Base-by-base conservation (phyloP, 2,113 vertebrate genomes). In the Myiagra hebetior region DNA sequence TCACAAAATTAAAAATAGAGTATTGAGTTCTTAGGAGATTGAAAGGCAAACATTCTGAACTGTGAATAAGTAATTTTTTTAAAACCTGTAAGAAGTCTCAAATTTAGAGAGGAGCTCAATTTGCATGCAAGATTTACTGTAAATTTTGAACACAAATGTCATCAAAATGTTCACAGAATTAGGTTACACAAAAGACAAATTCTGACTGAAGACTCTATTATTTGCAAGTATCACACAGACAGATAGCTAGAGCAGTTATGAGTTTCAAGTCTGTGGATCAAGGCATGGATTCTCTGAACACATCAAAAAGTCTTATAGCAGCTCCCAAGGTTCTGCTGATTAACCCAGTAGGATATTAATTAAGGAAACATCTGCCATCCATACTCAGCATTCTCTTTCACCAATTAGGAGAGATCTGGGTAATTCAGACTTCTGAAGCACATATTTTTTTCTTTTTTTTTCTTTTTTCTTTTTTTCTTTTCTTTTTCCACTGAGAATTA, bases 341-440 rank as follows among this genome's bases (percentile, higher is more conserved):
- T 98, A 98, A 97, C 96, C 90, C 97, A 97, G 97, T 97, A 98
- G 97, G 97, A 97, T 98, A 98, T 98, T 98, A 98, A 98, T 98
- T 98, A 97, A 92, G 94, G 91, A 91, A 96, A 98, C 96, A 97
- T 98, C 97, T 97, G 97, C 95, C 95, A 97, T 97, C 97, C 97
- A 97, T 97, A 97, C 79, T 97, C 97, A 97, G 96, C 96, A 95
- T 96, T 98, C 91, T 96, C 95, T 96, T 97, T 93, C 94, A 97
- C 98, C 97, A 98, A 97, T 96, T 97, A 98, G 89, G 83, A 96
- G 67, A 89, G 76, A 96, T 95, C 87, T 96, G 93, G 97, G 73
- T 96, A 97, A 98, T 96, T 98, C 97, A 98, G 94, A 95, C 90
- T 92, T 96, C 84, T 92, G 89, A 95, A 74, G 85, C 75, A 78